A percentile compares a stretch with the other conserved stretches of the same genome.
Evolutionary conservation across 1,140 invertebrate species (phyloP).

Genomic region (Megathymus violae): DNA sequence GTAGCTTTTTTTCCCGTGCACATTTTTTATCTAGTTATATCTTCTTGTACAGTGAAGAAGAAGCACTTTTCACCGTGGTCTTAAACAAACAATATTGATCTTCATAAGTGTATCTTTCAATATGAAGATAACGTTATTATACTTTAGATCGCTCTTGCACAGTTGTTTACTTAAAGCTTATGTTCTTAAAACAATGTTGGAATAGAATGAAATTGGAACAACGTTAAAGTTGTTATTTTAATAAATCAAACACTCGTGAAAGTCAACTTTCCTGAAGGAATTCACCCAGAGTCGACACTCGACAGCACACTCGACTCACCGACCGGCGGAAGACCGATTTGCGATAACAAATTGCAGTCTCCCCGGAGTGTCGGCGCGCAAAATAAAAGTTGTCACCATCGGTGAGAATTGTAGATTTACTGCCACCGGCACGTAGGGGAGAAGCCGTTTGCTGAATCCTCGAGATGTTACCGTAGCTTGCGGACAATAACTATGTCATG

Average conservation of each 20-base stretch:
- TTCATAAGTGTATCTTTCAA: too few relatives aligned
- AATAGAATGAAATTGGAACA: too few relatives aligned
- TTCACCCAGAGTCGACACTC: conserved; percentile 1
- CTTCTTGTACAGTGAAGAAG: too few relatives aligned
- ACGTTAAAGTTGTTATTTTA: neutral
- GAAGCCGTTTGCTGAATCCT: neutral
- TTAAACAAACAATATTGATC: too few relatives aligned
- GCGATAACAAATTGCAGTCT: conserved; percentile 27
- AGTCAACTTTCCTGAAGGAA: conserved; percentile 1
- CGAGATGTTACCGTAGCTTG: neutral
- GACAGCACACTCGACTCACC: neutral
- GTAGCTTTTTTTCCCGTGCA: too few relatives aligned
- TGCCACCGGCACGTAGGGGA: conserved; percentile 2
- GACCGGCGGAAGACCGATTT: conserved; percentile 15
- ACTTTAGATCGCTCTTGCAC: too few relatives aligned
- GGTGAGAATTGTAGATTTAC: conserved; percentile 26
- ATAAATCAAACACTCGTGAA: conserved; percentile 4
- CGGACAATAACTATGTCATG: neutral
- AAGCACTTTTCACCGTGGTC: too few relatives aligned
- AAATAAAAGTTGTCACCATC: conserved; percentile 32
- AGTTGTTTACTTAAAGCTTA: too few relatives aligned
- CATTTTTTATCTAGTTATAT: too few relatives aligned
- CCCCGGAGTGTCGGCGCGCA: conserved; percentile 1
- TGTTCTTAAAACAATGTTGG: too few relatives aligned
- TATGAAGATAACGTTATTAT: too few relatives aligned